Base-by-base conservation (phyloP, 2,888 invertebrate genomes). In the Tiliacea aurago region DNA sequence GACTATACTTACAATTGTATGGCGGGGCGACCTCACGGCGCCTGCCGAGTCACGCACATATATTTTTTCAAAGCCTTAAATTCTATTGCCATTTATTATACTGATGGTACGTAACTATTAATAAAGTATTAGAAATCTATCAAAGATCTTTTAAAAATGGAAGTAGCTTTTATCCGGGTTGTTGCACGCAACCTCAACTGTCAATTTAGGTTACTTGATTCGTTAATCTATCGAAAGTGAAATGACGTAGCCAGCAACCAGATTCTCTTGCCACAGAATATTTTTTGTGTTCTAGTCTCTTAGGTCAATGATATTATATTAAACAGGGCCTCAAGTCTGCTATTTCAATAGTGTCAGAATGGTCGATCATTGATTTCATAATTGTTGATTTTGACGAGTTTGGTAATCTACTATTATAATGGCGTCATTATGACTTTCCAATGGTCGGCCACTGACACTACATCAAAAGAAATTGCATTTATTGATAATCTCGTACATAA, bases 11-110 rank as follows among this genome's bases (percentile, higher is more conserved):
- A 93, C 95, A 92, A 94, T 93, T 92, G 93, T 93, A 92, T 87
- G 90, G 84, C 90, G 91, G 89, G 93, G 93, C 95, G 95, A 94
- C 96, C 94, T 92, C 93, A 89, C 90, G 96, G 95, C 96, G 96
- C 95, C 95, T 94, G 95, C 89, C 94, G 93, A 95, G 95, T 95
- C 96, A 96, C 95, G 96, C 94, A 95, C 93, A 93, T 93, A 93
- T 93, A 92, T 93, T 94, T 94, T 94, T 94, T 92, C 91, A 92
- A 91, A 91, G 93, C 90, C 93, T 92, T 92, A 91, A 93, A 93
- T 88, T 92, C 89, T 92, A 90, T 90, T 88, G 88, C 89, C 88
- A 87, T 90, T 90, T 89, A 89, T 89, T 88, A 84, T 85, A 84
- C 83, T 86, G 81, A 86, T 86, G 80, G 73, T 84, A 85, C 83